phyloP scores from a whole-genome alignment of 1,140 invertebrate genomes.

The Dendroctonus ponderosae region DNA sequence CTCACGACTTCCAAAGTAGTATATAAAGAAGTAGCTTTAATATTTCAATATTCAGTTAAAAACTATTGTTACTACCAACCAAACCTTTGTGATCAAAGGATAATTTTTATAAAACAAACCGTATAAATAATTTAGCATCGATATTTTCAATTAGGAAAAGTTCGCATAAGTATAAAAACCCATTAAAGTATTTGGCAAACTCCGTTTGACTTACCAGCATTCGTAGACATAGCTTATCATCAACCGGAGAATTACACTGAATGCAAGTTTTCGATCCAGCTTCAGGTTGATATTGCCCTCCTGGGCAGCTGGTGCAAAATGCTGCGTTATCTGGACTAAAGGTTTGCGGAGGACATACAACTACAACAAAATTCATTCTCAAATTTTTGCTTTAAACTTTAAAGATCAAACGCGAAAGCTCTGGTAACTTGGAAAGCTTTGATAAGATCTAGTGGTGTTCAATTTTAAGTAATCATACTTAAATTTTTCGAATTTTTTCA shows the following conservation, averaged over 20 bases:
- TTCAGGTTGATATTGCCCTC: constrained; percentile 44
- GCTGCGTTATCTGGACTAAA: constrained; percentile 41
- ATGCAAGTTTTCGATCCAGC: constrained; percentile 43
- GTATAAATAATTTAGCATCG: neutral
- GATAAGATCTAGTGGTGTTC: too few species aligned
- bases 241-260: constrained; percentile 43
- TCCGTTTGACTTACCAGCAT: constrained; percentile 41
- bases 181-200: constrained; percentile 4
- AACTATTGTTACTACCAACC: too few species aligned
- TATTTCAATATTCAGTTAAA: too few species aligned
- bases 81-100: neutral
- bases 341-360: constrained; percentile 44
- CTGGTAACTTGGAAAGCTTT: too few species aligned
- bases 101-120: neutral
- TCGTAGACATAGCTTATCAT: constrained; percentile 43
- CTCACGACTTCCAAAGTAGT: too few species aligned
- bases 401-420: too few species aligned
- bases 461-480: too few species aligned
- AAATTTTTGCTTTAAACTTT: neutral
- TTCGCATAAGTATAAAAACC: too few species aligned
- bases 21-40: too few species aligned
- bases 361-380: constrained; percentile 27
- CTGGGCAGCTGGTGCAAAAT: constrained; percentile 44
- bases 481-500: too few species aligned
- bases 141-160: neutral